Evolutionary conservation across 23 tunicate genomes (phyloP).

Genomic region (Ciona savignyi): DNA sequence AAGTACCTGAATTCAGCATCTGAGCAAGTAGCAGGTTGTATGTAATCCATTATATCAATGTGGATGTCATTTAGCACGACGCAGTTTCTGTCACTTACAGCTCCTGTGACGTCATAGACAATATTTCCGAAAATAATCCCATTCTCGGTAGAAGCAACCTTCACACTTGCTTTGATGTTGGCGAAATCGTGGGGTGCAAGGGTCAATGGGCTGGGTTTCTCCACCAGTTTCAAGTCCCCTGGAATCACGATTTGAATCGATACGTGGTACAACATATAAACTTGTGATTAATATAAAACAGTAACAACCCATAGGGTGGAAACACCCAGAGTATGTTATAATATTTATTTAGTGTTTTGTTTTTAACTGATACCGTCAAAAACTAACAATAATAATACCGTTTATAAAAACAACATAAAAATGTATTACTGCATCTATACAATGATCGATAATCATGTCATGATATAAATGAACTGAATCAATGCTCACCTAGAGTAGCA

Average conservation of each 20-base stretch:
- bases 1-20: conserved; percentile 90
- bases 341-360: too few species aligned
- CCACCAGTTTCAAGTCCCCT: conserved; percentile 96
- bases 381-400: too few species aligned
- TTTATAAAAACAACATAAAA: too few species aligned
- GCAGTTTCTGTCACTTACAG: conserved; percentile 90
- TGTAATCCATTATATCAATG: conserved; percentile 98
- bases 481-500: conserved; percentile 85
- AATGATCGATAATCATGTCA: too few species aligned
- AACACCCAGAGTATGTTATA: too few species aligned
- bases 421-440: too few species aligned
- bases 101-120: conserved; percentile 94
- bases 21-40: conserved; percentile 83
- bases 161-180: conserved; percentile 93
- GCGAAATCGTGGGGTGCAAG: conserved; percentile 99
- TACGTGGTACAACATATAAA: too few species aligned
- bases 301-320: too few species aligned
- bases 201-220: conserved; percentile 91
- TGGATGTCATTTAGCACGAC: conserved; percentile 97
- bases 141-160: conserved; percentile 96
- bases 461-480: too few species aligned
- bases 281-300: too few species aligned
- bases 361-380: too few species aligned
- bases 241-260: neutral
- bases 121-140: conserved; percentile 97